phyloP scores from a whole-genome alignment of 2,113 vertebrate species.

The Parotia lawesii region DNA sequence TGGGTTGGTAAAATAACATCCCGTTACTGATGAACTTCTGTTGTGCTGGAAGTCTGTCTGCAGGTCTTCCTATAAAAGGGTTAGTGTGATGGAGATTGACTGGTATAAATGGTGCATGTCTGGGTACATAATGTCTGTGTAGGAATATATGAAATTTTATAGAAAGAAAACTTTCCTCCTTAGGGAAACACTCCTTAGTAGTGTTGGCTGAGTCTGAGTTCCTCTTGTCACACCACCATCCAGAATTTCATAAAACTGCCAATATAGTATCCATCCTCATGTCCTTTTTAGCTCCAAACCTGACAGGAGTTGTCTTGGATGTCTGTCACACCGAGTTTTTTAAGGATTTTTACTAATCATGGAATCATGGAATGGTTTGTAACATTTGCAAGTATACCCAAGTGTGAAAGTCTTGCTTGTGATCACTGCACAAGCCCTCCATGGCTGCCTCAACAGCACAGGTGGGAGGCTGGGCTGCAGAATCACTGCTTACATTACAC shows the following conservation, averaged over 20 bases:
- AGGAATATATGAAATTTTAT: background rate
- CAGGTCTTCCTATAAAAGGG: background rate
- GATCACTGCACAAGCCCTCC: background rate
- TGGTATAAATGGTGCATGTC: background rate
- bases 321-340: background rate
- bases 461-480: background rate
- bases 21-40: background rate
- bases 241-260: background rate
- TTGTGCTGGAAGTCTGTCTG: background rate
- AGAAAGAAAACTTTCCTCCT: background rate
- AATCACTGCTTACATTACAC: fast-evolving
- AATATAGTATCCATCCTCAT: fast-evolving
- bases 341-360: background rate
- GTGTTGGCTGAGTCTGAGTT: background rate
- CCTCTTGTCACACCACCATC: background rate
- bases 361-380: background rate
- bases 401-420: background rate
- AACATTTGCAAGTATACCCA: background rate
- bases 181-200: background rate
- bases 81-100: background rate
- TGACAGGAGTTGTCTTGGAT: background rate
- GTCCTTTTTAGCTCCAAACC: background rate
- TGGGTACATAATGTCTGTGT: background rate
- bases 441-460: background rate
- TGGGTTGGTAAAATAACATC: background rate